These are phyloP conservation scores for Gambusia yucatana DNA, from an alignment of 2,797 vertebrate species.

Conservation along the genomic window DNA sequence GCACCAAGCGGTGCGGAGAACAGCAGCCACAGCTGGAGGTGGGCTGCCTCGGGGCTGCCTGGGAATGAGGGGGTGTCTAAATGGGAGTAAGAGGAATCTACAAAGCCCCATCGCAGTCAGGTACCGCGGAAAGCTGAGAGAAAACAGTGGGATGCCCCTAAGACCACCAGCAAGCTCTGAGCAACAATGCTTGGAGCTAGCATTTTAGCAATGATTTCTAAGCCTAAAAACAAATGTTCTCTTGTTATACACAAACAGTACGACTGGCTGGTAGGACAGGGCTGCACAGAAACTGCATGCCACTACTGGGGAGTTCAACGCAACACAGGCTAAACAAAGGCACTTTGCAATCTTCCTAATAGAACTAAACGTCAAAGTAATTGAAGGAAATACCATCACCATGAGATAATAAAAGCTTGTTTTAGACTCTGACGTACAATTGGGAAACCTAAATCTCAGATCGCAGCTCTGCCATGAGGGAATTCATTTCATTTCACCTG, in stretches of 20 bases:
- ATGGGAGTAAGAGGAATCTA: conserved; percentile 86
- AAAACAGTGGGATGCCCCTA: conserved; percentile 79
- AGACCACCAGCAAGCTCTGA: conserved; percentile 62
- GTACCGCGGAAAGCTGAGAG: conserved; percentile 69
- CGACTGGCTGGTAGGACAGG: conserved; percentile 35
- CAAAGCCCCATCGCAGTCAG: conserved; percentile 79
- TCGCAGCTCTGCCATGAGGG: conserved; percentile 66
- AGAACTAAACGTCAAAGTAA: conserved; percentile 46
- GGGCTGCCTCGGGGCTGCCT: conserved; percentile 90
- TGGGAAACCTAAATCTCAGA: conserved; percentile 73
- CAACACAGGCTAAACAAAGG: conserved; percentile 32
- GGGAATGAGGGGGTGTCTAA: conserved; percentile 90
- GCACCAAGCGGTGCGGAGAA: conserved; percentile 82
- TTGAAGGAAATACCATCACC: conserved; percentile 47
- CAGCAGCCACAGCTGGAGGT: conserved; percentile 97
- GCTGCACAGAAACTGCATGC: conserved; percentile 49
- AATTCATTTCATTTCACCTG: conserved; percentile 76
- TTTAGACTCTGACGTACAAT: conserved; percentile 63
- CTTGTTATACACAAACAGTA: conserved; percentile 51
- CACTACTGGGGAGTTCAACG: conserved; percentile 50
- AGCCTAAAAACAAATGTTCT: conserved; percentile 59
- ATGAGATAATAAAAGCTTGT: conserved; percentile 69
- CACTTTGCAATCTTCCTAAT: conserved; percentile 31
- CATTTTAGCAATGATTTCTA: conserved; percentile 43
- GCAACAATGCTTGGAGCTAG: conserved; percentile 66